These are phyloP conservation scores for Enteromius fasciolatus DNA, from an alignment of 2,797 vertebrate genomes.

Conservation along the genomic window DNA sequence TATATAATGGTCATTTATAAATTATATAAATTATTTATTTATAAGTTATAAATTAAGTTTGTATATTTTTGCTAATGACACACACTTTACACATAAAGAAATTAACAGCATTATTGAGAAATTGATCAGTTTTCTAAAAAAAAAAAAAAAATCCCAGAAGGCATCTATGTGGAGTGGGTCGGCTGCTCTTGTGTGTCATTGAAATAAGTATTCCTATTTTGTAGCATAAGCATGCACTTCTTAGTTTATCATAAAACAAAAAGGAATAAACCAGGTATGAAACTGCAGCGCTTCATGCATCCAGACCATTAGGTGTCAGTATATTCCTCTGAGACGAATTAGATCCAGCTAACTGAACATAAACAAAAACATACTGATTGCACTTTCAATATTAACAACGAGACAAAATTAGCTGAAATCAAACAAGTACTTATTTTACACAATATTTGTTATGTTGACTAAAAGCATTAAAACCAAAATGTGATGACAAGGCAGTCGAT, in stretches of 20 bases:
- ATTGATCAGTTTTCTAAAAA: neutral
- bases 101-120: neutral
- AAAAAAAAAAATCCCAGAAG: neutral
- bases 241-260: neutral
- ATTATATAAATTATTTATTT: too few species aligned
- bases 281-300: neutral
- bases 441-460: neutral
- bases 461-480: neutral
- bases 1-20: neutral
- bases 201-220: neutral
- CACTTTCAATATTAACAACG: neutral
- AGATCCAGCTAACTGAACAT: neutral
- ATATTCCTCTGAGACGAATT: neutral
- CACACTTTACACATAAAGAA: neutral
- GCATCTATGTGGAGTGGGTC: neutral
- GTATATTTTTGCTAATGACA: neutral
- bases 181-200: neutral
- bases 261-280: neutral
- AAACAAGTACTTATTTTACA: neutral
- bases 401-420: neutral
- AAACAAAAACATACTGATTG: neutral
- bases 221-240: neutral
- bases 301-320: constrained; percentile 6
- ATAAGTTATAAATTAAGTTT: neutral
- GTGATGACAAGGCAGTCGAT: neutral